These are phyloP conservation scores for Himalopsyche kuldschensis DNA, from an alignment of 2,888 invertebrate species.

Conservation along the genomic window DNA sequence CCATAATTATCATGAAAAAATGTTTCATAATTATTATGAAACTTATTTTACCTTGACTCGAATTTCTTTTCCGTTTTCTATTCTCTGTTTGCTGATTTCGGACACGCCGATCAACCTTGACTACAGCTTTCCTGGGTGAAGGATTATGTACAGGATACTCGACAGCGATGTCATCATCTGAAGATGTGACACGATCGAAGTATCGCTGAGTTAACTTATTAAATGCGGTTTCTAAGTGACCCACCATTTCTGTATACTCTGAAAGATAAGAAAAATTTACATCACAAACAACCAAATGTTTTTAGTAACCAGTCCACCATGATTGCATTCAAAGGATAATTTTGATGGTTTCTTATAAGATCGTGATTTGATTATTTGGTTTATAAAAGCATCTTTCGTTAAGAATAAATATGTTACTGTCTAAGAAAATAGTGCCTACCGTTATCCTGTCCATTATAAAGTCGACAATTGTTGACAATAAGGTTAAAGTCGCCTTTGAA, in stretches of 20 bases:
- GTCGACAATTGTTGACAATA: constrained; percentile 89
- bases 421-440: constrained; percentile 59
- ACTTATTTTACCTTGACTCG: constrained; percentile 29
- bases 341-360: too few species aligned
- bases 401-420: too few species aligned
- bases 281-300: too few species aligned
- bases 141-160: constrained; percentile 63
- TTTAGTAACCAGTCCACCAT: too few species aligned
- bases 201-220: constrained; percentile 81
- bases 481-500: constrained; percentile 87
- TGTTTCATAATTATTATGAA: neutral
- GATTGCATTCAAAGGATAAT: too few species aligned
- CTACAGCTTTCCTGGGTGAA: constrained; percentile 42
- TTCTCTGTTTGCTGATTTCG: constrained; percentile 40
- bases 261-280: constrained; percentile 41
- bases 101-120: constrained; percentile 42
- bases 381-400: too few species aligned
- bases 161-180: constrained; percentile 75
- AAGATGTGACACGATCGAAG: constrained; percentile 77
- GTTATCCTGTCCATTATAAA: constrained; percentile 91
- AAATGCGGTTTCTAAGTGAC: constrained; percentile 79
- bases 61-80: constrained; percentile 45
- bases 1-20: neutral
- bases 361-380: too few species aligned
- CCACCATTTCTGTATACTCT: constrained; percentile 90